A percentile compares a stretch with the other conserved stretches of the same genome.
Evolutionary conservation across 2,797 vertebrate species (phyloP).

Genomic region (Acipenser oxyrinchus): DNA sequence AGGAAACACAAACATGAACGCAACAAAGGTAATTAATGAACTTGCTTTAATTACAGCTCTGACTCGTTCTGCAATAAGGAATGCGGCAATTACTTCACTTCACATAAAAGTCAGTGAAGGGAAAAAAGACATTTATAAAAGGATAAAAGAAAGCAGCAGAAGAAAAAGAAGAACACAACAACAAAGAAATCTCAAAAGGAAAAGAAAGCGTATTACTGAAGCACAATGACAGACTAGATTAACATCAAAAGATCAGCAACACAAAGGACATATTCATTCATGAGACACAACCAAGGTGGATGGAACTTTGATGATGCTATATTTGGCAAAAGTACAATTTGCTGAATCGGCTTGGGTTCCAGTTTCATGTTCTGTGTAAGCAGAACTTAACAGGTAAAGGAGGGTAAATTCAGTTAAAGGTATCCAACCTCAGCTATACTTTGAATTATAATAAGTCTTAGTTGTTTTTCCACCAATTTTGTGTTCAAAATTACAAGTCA

Average conservation of each 20-base stretch:
- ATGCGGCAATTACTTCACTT: conserved; percentile 65
- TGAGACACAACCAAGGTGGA: conserved; percentile 68
- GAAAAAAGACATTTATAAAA: conserved; percentile 40
- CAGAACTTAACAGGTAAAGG: conserved; percentile 55
- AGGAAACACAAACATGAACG: conserved; percentile 30
- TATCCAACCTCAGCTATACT: no score
- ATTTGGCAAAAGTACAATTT: conserved; percentile 74
- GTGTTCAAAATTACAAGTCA: conserved; percentile 23
- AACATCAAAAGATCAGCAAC: conserved; percentile 70
- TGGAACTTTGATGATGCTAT: conserved; percentile 78
- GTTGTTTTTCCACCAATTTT: no score
- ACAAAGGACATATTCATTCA: conserved; percentile 65
- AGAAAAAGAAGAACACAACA: conserved; percentile 48
- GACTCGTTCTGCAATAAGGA: conserved; percentile 63
- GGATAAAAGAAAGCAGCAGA: conserved; percentile 33
- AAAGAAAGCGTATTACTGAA: conserved; percentile 51
- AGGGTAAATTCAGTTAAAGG: conserved; percentile 24
- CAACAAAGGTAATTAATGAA: conserved; percentile 61
- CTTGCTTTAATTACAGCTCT: conserved; percentile 63
- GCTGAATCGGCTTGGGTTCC: conserved; percentile 74
- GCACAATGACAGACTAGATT: conserved; percentile 69
- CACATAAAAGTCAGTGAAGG: conserved; percentile 33
- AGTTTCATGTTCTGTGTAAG: conserved; percentile 64
- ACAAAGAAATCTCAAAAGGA: conserved; percentile 59
- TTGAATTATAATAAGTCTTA: no score